Evolutionary conservation across 2,888 invertebrate species (phyloP).

Genomic region (Galerucella nymphaeae): DNA sequence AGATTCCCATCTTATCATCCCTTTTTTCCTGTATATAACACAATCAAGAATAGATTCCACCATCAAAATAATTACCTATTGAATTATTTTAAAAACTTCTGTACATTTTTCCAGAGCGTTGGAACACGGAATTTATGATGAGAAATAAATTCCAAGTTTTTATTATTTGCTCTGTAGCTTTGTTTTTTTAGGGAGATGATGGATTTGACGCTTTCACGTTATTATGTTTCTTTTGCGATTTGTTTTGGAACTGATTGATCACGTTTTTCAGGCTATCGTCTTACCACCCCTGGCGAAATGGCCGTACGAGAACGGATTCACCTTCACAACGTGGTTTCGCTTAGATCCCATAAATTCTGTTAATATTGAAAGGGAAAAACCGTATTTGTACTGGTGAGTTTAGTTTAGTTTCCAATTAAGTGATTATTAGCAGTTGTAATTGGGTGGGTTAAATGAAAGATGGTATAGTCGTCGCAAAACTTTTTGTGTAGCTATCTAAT

Average conservation of each 20-base stretch:
- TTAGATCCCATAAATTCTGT: slow-evolving; percentile 98
- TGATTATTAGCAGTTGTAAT: no score
- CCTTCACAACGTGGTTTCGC: slow-evolving; percentile 99
- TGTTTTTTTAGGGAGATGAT: slow-evolving; percentile 17
- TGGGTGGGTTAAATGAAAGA: no score
- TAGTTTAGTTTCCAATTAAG: neutral
- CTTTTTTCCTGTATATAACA: no score
- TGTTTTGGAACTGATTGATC: slow-evolving; percentile 33
- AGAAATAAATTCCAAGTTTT: slow-evolving; percentile 15
- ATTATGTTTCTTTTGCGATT: slow-evolving; percentile 41
- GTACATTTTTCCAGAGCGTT: no score
- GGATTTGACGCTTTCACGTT: slow-evolving; percentile 19
- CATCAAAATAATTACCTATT: no score
- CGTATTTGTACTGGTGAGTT: slow-evolving; percentile 94
- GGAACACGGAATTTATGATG: neutral
- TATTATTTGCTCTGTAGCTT: slow-evolving; percentile 18
- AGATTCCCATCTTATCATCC: no score
- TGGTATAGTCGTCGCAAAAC: no score
- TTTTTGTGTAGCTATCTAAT: no score
- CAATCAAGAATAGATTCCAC: no score
- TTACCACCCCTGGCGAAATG: slow-evolving; percentile 97
- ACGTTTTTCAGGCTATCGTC: slow-evolving; percentile 85
- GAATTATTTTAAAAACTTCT: no score
- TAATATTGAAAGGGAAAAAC: slow-evolving; percentile 98
- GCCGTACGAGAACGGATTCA: slow-evolving; percentile 99